phyloP scores from a whole-genome alignment of 2,113 vertebrate species.

The Lutjanus erythropterus region DNA sequence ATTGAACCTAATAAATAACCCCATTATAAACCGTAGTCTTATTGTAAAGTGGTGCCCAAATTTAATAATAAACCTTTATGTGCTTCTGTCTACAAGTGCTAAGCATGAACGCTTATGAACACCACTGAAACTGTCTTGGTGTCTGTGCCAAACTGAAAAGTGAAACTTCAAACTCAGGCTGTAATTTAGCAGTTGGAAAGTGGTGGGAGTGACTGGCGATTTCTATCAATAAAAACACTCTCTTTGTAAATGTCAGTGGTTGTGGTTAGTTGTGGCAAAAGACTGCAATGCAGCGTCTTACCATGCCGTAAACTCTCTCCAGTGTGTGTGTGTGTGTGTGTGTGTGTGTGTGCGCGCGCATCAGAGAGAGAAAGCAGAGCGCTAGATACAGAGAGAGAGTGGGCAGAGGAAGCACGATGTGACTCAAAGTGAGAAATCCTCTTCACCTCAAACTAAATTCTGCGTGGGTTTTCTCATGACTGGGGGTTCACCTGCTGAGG shows the following conservation, averaged over 20 bases:
- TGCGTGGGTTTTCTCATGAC: conserved; percentile 79
- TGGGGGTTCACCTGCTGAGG: conserved; percentile 76
- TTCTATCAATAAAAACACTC: conserved; percentile 66
- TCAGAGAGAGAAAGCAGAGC: conserved; percentile 16
- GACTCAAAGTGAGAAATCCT: conserved; percentile 85
- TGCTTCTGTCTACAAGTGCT: background rate
- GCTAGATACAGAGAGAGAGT: conserved; percentile 61
- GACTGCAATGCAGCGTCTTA: conserved; percentile 17
- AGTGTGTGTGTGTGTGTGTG: conserved; percentile 19
- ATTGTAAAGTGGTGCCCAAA: background rate
- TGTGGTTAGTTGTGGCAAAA: conserved; percentile 40
- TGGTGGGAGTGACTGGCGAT: conserved; percentile 65
- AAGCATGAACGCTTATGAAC: conserved; percentile 25
- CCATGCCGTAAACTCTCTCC: conserved; percentile 32
- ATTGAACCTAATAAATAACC: too few species aligned
- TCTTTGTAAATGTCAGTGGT: conserved; percentile 73
- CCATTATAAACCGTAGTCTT: too few species aligned
- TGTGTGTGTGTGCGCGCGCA: conserved; percentile 27
- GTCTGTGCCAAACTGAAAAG: conserved; percentile 43
- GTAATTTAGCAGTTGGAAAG: conserved; percentile 65
- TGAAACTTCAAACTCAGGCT: conserved; percentile 57
- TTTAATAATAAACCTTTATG: background rate
- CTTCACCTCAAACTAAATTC: conserved; percentile 75
- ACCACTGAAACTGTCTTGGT: conserved; percentile 27
- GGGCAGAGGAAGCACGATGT: conserved; percentile 80